Evolutionary conservation across 2,797 vertebrate species (phyloP).

Genomic region (Crax fasciolata): DNA sequence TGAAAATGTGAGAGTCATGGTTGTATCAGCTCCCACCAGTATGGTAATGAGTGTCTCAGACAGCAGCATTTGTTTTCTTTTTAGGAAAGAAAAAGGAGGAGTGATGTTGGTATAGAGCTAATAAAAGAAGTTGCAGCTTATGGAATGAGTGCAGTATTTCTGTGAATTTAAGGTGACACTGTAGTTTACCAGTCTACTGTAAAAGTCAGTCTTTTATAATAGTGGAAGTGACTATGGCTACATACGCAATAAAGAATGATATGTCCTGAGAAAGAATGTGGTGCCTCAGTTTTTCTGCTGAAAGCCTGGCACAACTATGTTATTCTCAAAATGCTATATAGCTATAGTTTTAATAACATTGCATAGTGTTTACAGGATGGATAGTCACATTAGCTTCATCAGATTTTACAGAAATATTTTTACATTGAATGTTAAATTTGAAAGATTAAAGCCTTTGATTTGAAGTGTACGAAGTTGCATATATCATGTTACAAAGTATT

Average conservation of each 20-base stretch:
- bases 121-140: slow-evolving; percentile 15
- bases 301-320: not conserved
- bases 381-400: not conserved
- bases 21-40: slow-evolving; percentile 27
- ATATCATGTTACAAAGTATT: not conserved
- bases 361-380: not conserved
- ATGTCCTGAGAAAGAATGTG: not conserved
- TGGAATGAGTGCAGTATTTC: slow-evolving; percentile 22
- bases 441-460: not conserved
- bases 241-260: not conserved
- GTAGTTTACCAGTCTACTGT: not conserved
- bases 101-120: not conserved
- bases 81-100: slow-evolving; percentile 24
- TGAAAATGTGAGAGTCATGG: not conserved
- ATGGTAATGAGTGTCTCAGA: not conserved
- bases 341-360: not conserved
- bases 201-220: not conserved
- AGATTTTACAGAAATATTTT: not conserved
- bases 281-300: not conserved
- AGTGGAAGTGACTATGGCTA: not conserved
- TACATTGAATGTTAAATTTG: not conserved
- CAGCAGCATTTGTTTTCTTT: slow-evolving; percentile 46
- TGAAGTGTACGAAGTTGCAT: not conserved
- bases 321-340: not conserved
- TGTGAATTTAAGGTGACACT: not conserved